These are phyloP conservation scores for Helarctos malayanus DNA, from an alignment of 2,797 vertebrate genomes.

Conservation along the genomic window DNA sequence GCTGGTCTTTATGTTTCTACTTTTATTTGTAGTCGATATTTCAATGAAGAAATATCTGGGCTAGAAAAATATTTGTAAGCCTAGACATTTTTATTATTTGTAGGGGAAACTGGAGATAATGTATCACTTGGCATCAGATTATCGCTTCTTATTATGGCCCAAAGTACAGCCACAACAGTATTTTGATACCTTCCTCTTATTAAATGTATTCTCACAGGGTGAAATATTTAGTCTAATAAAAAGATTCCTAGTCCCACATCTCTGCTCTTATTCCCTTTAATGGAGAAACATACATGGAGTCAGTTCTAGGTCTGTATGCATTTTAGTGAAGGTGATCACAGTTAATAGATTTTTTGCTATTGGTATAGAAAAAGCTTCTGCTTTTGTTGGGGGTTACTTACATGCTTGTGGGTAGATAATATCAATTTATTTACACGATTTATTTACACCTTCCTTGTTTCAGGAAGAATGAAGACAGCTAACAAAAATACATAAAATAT, in stretches of 20 bases:
- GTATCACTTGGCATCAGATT: neutral
- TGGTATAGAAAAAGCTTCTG: conserved; percentile 1
- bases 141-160: neutral
- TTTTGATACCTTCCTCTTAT: conserved; percentile 2
- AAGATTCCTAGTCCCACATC: neutral
- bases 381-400: neutral
- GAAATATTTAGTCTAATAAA: conserved; percentile 11
- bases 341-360: conserved; percentile 8
- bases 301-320: neutral
- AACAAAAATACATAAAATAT: conserved; percentile 46
- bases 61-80: conserved; percentile 11
- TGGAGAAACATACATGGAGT: neutral
- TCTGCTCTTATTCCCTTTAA: neutral
- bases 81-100: neutral
- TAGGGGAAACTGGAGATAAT: neutral
- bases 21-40: neutral
- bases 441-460: conserved; percentile 43
- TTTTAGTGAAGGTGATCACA: neutral
- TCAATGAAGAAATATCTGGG: neutral
- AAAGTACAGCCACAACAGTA: neutral
- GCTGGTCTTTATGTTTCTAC: neutral
- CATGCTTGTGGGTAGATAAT: neutral
- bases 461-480: neutral
- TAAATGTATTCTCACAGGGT: neutral
- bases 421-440: conserved; percentile 22